Evolutionary conservation across 2,888 invertebrate genomes (phyloP).

Genomic region (Tetragonula carbonaria): DNA sequence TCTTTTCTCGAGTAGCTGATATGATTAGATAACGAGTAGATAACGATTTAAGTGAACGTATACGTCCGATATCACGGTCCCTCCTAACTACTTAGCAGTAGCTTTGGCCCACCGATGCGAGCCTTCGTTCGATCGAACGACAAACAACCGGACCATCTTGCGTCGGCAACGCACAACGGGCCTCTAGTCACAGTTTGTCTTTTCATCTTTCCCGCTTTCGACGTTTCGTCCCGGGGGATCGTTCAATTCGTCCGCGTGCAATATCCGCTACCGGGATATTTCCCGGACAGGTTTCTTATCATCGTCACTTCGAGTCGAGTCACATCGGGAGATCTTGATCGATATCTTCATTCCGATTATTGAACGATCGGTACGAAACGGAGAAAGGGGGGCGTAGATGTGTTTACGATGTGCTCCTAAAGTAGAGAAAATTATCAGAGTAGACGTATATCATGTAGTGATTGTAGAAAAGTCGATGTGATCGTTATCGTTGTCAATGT

Average conservation of each 20-base stretch:
- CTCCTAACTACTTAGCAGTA: slow-evolving; percentile 84
- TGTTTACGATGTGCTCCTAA: slow-evolving; percentile 41
- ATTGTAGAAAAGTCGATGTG: slow-evolving; percentile 57
- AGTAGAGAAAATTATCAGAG: slow-evolving; percentile 60
- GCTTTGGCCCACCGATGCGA: slow-evolving; percentile 82
- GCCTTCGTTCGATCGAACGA: slow-evolving; percentile 77
- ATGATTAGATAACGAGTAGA: slow-evolving; percentile 75
- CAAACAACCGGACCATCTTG: slow-evolving; percentile 62
- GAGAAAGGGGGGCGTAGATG: slow-evolving; percentile 41
- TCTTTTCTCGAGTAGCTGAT: slow-evolving; percentile 67
- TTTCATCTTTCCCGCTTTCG: slow-evolving; percentile 58
- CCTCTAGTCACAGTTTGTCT: slow-evolving; percentile 79
- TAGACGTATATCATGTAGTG: slow-evolving; percentile 54
- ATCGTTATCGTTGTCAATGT: slow-evolving; percentile 36
- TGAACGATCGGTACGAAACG: slow-evolving; percentile 22
- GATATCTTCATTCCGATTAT: not conserved
- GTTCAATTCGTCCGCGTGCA: not conserved
- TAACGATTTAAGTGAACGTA: slow-evolving; percentile 81
- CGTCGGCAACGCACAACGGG: slow-evolving; percentile 81
- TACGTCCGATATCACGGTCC: slow-evolving; percentile 85
- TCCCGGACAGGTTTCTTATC: not conserved
- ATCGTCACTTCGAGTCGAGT: not conserved
- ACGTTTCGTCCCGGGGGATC: slow-evolving; percentile 19
- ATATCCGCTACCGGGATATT: not conserved
- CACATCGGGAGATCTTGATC: not conserved